Evolutionary conservation across 2,113 vertebrate genomes (phyloP).

Genomic region (Sebastes fasciatus): DNA sequence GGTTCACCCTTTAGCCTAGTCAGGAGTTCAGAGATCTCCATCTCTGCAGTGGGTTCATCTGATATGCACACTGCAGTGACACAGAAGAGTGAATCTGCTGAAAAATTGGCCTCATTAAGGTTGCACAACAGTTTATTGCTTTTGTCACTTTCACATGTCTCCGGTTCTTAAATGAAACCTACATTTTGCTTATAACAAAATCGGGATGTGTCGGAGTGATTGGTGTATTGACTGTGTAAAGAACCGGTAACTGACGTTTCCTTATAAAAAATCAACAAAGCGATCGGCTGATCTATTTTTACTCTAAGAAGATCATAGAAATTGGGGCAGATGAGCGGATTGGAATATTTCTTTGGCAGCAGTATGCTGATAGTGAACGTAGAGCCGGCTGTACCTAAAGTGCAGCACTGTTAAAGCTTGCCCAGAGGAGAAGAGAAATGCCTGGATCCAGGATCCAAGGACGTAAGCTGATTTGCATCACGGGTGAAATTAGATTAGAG

Average conservation of each 20-base stretch:
- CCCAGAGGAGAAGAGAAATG: conserved; percentile 54
- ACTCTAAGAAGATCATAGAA: conserved; percentile 52
- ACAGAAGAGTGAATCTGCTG: not conserved
- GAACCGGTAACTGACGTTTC: not conserved
- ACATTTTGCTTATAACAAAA: not conserved
- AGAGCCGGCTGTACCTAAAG: conserved; percentile 43
- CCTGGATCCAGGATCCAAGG: conserved; percentile 60
- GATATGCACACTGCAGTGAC: conserved; percentile 40
- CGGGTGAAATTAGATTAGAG: conserved; percentile 79
- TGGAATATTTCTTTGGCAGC: conserved; percentile 43
- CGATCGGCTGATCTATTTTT: conserved; percentile 51
- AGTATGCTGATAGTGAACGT: not conserved
- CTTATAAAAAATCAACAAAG: conserved; percentile 42
- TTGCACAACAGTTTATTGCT: not conserved
- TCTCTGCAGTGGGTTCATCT: conserved; percentile 35
- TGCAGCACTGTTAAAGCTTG: conserved; percentile 46
- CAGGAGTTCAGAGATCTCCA: conserved; percentile 45
- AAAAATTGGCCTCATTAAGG: not conserved
- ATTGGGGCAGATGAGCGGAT: conserved; percentile 61
- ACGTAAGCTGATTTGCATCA: conserved; percentile 78
- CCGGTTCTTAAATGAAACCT: not conserved
- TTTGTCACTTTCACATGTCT: not conserved
- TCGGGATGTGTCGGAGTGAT: not conserved
- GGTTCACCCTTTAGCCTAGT: conserved; percentile 22
- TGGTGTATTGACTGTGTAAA: not conserved